A percentile compares a stretch with the other conserved stretches of the same genome.
phyloP scores from a whole-genome alignment of 2,888 invertebrate genomes.

The Tryphoninae sp. region DNA sequence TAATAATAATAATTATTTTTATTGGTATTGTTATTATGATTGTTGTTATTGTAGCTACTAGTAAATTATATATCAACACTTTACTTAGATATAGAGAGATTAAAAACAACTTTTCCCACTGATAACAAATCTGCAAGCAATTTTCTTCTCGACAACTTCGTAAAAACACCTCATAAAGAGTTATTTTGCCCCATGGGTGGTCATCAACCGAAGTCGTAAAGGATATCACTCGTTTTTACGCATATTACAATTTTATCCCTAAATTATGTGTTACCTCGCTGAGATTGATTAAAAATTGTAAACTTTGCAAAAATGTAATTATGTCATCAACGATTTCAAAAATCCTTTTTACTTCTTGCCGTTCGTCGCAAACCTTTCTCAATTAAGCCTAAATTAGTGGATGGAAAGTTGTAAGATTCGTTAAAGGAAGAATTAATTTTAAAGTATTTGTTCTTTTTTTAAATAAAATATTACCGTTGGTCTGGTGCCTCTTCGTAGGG shows the following conservation, averaged over 20 bases:
- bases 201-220: too few species aligned
- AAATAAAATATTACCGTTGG: slow-evolving; percentile 19
- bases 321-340: background rate
- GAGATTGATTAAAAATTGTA: background rate
- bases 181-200: too few species aligned
- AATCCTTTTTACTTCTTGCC: slow-evolving; percentile 26
- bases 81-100: too few species aligned
- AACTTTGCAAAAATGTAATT: slow-evolving; percentile 18
- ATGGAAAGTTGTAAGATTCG: slow-evolving; percentile 23
- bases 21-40: too few species aligned
- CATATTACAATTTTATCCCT: background rate
- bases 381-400: slow-evolving; percentile 9
- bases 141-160: too few species aligned
- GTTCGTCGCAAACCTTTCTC: background rate
- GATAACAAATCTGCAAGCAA: too few species aligned
- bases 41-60: too few species aligned
- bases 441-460: slow-evolving; percentile 1
- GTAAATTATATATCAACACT: too few species aligned
- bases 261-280: background rate
- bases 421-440: slow-evolving; percentile 15
- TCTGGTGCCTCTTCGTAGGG: background rate
- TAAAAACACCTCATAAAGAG: too few species aligned
- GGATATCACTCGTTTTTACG: too few species aligned
- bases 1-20: too few species aligned
- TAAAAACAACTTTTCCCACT: too few species aligned